A percentile compares a stretch with the other conserved stretches of the same genome.
These are phyloP conservation scores for Dromaius novaehollandiae DNA, from an alignment of 2,113 vertebrate species.

Conservation along the genomic window DNA sequence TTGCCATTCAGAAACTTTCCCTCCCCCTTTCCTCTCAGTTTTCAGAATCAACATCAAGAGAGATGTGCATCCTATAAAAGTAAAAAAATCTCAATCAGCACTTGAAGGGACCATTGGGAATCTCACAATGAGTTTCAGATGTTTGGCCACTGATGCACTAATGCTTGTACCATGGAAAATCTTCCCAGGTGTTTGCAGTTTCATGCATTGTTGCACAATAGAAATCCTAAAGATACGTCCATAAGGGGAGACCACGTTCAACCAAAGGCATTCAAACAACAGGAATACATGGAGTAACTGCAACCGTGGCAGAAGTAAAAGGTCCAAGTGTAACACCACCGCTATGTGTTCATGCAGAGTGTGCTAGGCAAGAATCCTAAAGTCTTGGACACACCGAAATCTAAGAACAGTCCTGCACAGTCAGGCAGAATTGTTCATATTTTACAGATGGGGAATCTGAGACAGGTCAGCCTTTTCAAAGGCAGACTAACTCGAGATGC, in stretches of 20 bases:
- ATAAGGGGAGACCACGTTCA: neutral
- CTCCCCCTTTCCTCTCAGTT: neutral
- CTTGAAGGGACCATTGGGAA: slow-evolving; percentile 41
- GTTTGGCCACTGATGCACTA: neutral
- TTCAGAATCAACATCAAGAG: neutral
- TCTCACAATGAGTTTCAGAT: slow-evolving; percentile 43
- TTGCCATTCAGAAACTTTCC: neutral
- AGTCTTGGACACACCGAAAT: neutral
- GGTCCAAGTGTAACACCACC: accelerated
- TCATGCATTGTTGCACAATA: slow-evolving; percentile 47
- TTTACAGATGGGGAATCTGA: neutral
- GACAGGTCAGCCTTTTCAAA: neutral
- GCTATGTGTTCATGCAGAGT: accelerated
- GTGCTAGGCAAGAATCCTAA: neutral
- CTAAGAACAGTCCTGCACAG: neutral
- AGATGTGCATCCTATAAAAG: slow-evolving; percentile 17
- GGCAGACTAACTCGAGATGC: neutral
- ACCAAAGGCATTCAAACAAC: neutral
- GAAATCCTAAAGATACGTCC: slow-evolving; percentile 16
- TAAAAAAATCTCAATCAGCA: slow-evolving; percentile 16
- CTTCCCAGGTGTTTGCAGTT: slow-evolving; percentile 68
- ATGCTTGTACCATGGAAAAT: slow-evolving; percentile 42
- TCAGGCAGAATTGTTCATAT: neutral
- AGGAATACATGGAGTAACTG: neutral
- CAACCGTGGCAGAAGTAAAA: neutral